Conservation (phyloP, 2,888 invertebrate species). For the Colostygia pectinataria region DNA sequence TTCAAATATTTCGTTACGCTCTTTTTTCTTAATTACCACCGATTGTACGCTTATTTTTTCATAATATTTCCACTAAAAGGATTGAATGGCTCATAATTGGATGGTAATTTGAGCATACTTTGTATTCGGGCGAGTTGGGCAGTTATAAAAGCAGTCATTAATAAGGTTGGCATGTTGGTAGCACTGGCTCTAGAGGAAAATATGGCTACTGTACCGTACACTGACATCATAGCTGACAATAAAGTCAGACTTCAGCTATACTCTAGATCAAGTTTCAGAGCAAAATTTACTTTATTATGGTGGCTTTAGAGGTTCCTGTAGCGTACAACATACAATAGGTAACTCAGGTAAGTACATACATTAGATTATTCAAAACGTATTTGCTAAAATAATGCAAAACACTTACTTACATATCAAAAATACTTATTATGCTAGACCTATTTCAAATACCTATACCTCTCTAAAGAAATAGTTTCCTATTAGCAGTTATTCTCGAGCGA, state of each 20-base stretch:
- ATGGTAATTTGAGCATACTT: conserved; percentile 79
- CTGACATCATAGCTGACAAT: conserved; percentile 7
- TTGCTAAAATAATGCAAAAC: too few species aligned
- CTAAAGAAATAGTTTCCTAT: too few species aligned
- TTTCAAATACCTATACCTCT: too few species aligned
- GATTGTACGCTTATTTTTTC: conserved; percentile 73
- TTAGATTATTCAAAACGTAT: too few species aligned
- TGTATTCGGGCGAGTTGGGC: conserved; percentile 65
- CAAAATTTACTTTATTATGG: background rate
- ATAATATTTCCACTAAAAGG: conserved; percentile 69
- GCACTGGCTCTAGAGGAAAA: conserved; percentile 29
- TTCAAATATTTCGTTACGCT: conserved; percentile 65
- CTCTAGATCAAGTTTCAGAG: background rate
- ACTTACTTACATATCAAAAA: too few species aligned
- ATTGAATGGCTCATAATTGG: conserved; percentile 81
- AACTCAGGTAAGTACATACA: too few species aligned
- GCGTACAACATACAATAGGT: too few species aligned
- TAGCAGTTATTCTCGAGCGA: too few species aligned
- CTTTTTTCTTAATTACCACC: conserved; percentile 75
- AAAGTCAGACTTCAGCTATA: background rate
- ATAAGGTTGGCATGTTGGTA: conserved; percentile 53
- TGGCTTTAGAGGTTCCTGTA: too few species aligned
- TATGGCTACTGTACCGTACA: conserved; percentile 24
- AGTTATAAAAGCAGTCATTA: conserved; percentile 69
- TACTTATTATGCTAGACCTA: too few species aligned